phyloP scores from a whole-genome alignment of 2,888 invertebrate species.

The Epinotia ramella region DNA sequence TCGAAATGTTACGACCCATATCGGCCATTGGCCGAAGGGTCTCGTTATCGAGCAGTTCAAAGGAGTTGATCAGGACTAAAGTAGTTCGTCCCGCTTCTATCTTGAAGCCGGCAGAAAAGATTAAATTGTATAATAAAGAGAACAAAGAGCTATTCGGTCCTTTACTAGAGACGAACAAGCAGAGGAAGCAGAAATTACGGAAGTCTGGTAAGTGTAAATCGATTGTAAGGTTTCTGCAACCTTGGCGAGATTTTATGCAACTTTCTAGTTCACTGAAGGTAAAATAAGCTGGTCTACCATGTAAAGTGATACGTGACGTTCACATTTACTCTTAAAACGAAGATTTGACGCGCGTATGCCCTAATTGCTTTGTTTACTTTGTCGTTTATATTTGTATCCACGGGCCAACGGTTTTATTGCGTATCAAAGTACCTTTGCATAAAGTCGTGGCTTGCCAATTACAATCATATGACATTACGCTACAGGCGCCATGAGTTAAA shows the following conservation, averaged over 20 bases:
- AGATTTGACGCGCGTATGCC: slow-evolving; percentile 16
- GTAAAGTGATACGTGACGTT: neutral
- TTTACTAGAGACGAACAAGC: slow-evolving; percentile 77
- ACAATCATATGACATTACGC: slow-evolving; percentile 77
- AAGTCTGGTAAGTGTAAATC: slow-evolving; percentile 69
- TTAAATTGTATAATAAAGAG: slow-evolving; percentile 79
- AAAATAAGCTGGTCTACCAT: slow-evolving; percentile 21
- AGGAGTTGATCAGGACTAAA: slow-evolving; percentile 74
- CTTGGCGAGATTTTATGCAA: slow-evolving; percentile 56
- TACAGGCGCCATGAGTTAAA: slow-evolving; percentile 70
- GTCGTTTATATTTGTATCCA: slow-evolving; percentile 57
- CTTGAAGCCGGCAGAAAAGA: slow-evolving; percentile 75
- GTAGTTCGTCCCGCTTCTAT: slow-evolving; percentile 73
- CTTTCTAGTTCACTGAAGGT: slow-evolving; percentile 43
- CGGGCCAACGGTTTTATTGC: slow-evolving; percentile 43
- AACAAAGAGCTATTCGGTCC: slow-evolving; percentile 82
- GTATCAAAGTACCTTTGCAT: slow-evolving; percentile 50
- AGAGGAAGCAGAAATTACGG: slow-evolving; percentile 71
- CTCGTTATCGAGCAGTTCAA: slow-evolving; percentile 61
- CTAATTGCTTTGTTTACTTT: slow-evolving; percentile 56
- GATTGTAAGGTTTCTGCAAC: slow-evolving; percentile 61
- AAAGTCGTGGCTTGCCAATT: slow-evolving; percentile 62
- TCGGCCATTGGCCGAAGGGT: slow-evolving; percentile 64
- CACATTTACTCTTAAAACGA: slow-evolving; percentile 17
- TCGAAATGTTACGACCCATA: slow-evolving; percentile 72